Evolutionary conservation across 2,888 invertebrate species (phyloP), one percentile per base, ranked within the genome.

Genomic region (Monopis laevigella): DNA sequence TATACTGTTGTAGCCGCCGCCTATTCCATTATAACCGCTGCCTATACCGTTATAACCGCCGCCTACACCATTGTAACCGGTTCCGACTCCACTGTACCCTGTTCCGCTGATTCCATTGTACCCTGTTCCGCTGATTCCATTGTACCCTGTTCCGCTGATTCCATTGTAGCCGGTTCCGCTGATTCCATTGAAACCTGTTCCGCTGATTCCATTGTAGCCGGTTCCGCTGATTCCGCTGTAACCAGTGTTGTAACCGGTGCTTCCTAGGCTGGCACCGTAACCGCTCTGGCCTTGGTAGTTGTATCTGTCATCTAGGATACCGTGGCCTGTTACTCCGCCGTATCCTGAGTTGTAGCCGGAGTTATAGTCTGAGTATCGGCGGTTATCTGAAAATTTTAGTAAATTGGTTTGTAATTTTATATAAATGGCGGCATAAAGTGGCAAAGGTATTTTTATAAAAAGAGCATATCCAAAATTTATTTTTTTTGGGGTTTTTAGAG

Each of bases 31-130:
- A 16, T 39, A 32, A 10, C 32, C 32, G n/a, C 86, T 85, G 42
- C 83, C 78, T 47, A 82, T 83, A 2, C 86, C 85, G 1, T 84
- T 85, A 49, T 85, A 84, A 2, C 85, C 83, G 2, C 69, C 71
- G 40, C 67, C 58, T 2, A 67, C 73, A 14, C 30, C 50, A 13
- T 32, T 32, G 27, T 45, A 48, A 3, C 53, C 53, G 21, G 30
- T 28, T n/a, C 84, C 85, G 50, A 85, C 84, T 2, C 85, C 83
- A 3, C 69, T 70, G 39, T 67, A 58, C 7, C 10, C 10, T 26
- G 26, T 8, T 2, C 67, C 72, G 14, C 30, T 51, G 17, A 32
- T 17, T 21, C 52, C 52, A 26, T 38, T 34, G 35, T 42, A 41
- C 5, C 42, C 42, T 44, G 41, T n/a, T n/a, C n/a, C 18, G 10